Conservation (phyloP, 2,797 vertebrate genomes). For the Arnoldichthys spilopterus region DNA sequence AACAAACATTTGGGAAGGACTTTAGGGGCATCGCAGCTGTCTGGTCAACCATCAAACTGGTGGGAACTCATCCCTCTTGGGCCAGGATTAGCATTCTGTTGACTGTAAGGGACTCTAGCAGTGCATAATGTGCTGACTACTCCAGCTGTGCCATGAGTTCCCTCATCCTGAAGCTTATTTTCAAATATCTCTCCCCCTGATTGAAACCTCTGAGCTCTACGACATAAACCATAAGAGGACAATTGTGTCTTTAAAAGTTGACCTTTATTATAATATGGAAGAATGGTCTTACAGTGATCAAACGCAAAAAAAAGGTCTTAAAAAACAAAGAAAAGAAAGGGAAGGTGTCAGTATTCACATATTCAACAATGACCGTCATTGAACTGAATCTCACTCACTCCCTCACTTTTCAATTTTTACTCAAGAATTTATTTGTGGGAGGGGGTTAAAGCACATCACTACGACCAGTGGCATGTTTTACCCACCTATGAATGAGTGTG, state of each 20-base stretch:
- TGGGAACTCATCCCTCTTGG: neutral
- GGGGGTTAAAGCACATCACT: slow-evolving; percentile 16
- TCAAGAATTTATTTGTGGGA: slow-evolving; percentile 30
- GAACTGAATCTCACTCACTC: slow-evolving; percentile 39
- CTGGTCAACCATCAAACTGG: neutral
- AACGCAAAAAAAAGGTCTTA: slow-evolving; percentile 58
- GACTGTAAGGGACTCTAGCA: neutral
- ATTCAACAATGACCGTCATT: slow-evolving; percentile 56
- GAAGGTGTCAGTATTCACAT: slow-evolving; percentile 65
- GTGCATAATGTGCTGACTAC: neutral
- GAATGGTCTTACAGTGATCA: slow-evolving; percentile 52
- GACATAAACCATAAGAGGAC: neutral
- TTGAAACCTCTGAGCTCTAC: neutral
- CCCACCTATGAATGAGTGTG: slow-evolving; percentile 6
- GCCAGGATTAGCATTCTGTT: neutral
- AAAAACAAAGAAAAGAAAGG: slow-evolving; percentile 68
- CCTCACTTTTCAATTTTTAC: slow-evolving; percentile 21
- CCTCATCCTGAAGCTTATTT: neutral
- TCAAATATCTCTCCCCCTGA: neutral
- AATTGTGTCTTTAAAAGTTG: slow-evolving; percentile 26
- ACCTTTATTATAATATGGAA: slow-evolving; percentile 74
- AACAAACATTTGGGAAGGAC: neutral
- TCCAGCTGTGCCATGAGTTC: neutral
- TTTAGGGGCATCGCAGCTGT: neutral
- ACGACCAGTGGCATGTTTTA: neutral